These are phyloP conservation scores for Erebia ligea DNA, from an alignment of 2,888 invertebrate species.

Conservation along the genomic window DNA sequence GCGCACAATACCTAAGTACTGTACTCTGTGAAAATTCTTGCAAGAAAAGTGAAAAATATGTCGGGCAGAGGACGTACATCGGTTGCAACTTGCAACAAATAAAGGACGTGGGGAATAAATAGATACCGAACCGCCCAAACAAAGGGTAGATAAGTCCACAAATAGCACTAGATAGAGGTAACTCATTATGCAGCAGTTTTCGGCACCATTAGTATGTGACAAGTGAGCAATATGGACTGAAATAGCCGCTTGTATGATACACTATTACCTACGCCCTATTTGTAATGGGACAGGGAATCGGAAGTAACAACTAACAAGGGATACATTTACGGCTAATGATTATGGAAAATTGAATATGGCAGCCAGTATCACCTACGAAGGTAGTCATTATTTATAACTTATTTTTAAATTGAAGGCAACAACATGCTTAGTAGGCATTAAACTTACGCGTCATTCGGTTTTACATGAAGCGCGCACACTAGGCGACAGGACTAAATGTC, in stretches of 20 bases:
- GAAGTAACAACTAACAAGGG: constrained; percentile 29
- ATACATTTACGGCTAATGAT: constrained; percentile 32
- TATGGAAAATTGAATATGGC: constrained; percentile 25
- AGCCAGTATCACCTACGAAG: not conserved
- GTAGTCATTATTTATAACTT: too few species aligned
- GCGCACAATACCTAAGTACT: too few species aligned
- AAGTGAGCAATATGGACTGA: constrained; percentile 34
- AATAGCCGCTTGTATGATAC: constrained; percentile 31
- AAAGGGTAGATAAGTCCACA: constrained; percentile 13
- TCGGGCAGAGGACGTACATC: too few species aligned
- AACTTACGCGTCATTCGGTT: too few species aligned
- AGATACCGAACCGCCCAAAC: not conserved
- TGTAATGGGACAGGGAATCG: constrained; percentile 22
- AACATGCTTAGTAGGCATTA: too few species aligned
- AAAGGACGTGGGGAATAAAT: not conserved
- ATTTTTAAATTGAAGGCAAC: too few species aligned
- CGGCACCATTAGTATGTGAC: constrained; percentile 35
- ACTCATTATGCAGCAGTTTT: constrained; percentile 30
- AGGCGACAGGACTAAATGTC: too few species aligned
- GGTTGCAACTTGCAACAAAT: too few species aligned
- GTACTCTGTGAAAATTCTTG: too few species aligned
- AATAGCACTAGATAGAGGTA: constrained; percentile 28
- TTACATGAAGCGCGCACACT: too few species aligned
- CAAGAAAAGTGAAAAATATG: too few species aligned
- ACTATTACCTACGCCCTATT: constrained; percentile 23